Base-by-base conservation (phyloP, 30 jellyfish, hydroid and myxozoan genomes). In the Phacellophora camtschatica region DNA sequence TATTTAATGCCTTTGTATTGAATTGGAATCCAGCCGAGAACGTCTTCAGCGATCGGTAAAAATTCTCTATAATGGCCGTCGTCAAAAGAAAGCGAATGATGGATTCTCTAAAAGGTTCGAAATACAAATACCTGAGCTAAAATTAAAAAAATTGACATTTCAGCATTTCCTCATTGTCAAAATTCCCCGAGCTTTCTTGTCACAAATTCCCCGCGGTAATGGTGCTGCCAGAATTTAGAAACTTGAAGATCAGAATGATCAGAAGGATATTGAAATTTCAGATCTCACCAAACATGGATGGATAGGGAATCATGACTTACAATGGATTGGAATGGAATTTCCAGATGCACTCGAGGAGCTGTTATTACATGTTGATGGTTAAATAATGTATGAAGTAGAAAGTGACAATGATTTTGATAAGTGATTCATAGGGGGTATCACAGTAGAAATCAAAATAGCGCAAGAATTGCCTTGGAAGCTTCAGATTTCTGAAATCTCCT, bases 21-120 rank as follows among this genome's bases (percentile, higher is more conserved):
- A 32, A 56, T 56, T 54, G 28, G 32, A 54, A 54, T 54, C 18
- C 11, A 54, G 68, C 9, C 9, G 19, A 54, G 18, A 11, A 7
- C 76, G 57, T 62, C 64, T 11, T 62, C 76, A 19, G 27, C 16
- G 76, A 62, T 61, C 76, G 19, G 19, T 61, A 62, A 62, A 61
- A 62, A 62, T 62, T 23, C 27, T 8, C n/a, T n/a, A n/a, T n/a
- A n/a, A n/a, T n/a, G n/a, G n/a, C n/a, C n/a, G n/a, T n/a, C n/a
- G n/a, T n/a, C n/a, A n/a, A n/a, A n/a, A 11, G 29, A 19, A 29
- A 19, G 7, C 9, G 34, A 61, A 61, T 62, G 5, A 27, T 61
- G 76, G 19, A 62, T 62, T 29, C 27, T 27, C 61, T 62, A 19
- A 11, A 11, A 8, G 76, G 27, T 7, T n/a, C 76, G 27, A 62